These are phyloP conservation scores for Cheirogaleus medius DNA, from an alignment of 2,113 vertebrate species.

Conservation along the genomic window DNA sequence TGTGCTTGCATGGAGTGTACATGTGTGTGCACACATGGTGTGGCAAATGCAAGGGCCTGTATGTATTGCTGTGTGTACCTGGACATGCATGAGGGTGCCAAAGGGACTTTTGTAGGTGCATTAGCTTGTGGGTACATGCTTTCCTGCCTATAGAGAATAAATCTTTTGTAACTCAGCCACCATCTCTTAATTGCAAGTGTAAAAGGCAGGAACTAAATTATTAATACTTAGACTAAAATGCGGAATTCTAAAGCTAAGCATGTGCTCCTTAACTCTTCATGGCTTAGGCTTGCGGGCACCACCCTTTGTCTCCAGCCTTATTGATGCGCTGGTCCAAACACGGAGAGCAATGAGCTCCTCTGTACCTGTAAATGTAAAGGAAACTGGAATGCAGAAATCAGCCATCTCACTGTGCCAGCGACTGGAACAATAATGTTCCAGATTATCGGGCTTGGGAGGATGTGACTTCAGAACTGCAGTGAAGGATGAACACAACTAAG, in stretches of 20 bases:
- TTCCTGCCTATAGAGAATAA: not conserved
- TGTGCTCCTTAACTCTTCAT: not conserved
- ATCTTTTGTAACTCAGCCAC: not conserved
- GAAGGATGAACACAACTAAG: not conserved
- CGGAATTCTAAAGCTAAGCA: accelerated
- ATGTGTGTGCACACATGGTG: not conserved
- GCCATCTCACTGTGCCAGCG: not conserved
- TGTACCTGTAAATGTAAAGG: accelerated
- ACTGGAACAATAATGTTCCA: not conserved
- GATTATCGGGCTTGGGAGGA: accelerated
- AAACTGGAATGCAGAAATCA: accelerated
- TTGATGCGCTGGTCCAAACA: not conserved
- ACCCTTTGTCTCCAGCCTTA: not conserved
- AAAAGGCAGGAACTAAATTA: not conserved
- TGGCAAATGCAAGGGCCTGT: not conserved
- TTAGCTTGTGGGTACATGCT: not conserved
- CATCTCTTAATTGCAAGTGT: not conserved
- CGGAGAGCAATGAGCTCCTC: accelerated
- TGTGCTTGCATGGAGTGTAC: not conserved
- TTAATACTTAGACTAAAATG: no score
- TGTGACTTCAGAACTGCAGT: not conserved
- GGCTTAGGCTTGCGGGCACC: accelerated
- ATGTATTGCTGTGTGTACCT: not conserved
- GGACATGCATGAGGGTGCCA: accelerated
- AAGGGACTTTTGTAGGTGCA: not conserved